Conservation (phyloP, 2,797 vertebrate species). For the Podargus strigoides region DNA sequence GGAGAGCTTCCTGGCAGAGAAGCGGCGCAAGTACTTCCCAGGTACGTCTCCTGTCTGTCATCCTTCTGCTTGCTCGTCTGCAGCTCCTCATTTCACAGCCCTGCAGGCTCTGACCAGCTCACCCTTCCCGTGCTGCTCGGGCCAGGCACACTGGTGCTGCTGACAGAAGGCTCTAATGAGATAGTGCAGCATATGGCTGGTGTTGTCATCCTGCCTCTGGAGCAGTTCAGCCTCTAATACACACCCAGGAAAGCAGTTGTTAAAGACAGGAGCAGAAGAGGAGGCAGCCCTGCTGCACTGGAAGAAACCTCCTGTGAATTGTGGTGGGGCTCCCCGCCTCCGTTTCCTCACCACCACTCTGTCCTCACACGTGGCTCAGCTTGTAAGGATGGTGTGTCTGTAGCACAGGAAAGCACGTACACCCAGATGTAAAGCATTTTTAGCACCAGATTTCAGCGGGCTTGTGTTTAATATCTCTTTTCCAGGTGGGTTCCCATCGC, state of each 20-base stretch:
- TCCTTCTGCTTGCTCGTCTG: neutral
- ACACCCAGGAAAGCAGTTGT: neutral
- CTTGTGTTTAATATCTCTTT: neutral
- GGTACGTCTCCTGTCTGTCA: slow-evolving; percentile 55
- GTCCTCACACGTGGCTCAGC: too few relatives aligned
- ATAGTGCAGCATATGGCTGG: neutral
- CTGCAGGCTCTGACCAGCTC: neutral
- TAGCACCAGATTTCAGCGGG: rapidly evolving
- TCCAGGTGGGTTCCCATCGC: slow-evolving; percentile 49
- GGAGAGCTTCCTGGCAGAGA: slow-evolving; percentile 75
- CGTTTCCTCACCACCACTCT: rapidly evolving
- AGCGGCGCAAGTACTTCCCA: slow-evolving; percentile 85
- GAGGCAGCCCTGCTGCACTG: neutral
- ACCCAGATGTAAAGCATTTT: rapidly evolving
- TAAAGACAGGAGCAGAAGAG: neutral
- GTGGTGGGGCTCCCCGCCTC: neutral
- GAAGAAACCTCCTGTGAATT: neutral
- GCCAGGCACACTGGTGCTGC: neutral
- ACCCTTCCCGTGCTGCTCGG: rapidly evolving
- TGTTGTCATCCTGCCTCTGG: neutral
- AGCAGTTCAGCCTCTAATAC: neutral
- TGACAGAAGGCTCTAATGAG: neutral
- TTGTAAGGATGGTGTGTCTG: rapidly evolving
- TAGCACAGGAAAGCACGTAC: neutral
- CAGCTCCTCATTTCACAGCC: rapidly evolving